phyloP scores from a whole-genome alignment of 2,888 invertebrate genomes.

The Ashinkailepas kermadecensis region DNA sequence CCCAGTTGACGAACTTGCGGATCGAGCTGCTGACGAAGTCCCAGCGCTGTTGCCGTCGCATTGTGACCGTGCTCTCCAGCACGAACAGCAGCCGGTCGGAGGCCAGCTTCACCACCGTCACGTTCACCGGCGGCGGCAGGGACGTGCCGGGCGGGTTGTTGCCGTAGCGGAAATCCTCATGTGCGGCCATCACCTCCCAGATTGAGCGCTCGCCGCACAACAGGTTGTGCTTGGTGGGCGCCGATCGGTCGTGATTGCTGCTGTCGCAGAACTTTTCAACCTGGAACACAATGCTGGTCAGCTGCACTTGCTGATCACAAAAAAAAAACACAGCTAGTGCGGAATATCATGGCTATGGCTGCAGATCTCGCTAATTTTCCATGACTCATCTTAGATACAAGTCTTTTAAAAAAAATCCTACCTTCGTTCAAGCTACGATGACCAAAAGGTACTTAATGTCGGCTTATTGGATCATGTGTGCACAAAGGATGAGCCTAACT shows the following conservation, averaged over 20 bases:
- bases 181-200: constrained; percentile 39
- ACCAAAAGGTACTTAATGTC: no score
- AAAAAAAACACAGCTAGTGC: no score
- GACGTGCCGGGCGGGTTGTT: constrained; percentile 11
- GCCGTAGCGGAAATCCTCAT: constrained; percentile 38
- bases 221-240: constrained; percentile 41
- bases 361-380: no score
- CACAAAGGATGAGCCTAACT: no score
- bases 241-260: constrained; percentile 42
- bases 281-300: constrained; percentile 33
- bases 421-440: no score
- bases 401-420: no score
- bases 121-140: background rate
- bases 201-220: constrained; percentile 40
- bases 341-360: no score
- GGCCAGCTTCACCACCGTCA: background rate
- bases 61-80: background rate
- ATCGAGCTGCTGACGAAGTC: constrained; percentile 52
- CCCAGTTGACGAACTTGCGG: constrained; percentile 52
- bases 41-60: constrained; percentile 48
- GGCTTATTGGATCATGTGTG: no score
- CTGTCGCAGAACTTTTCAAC: constrained; percentile 56
- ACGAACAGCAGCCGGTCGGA: constrained; percentile 1
- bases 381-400: no score
- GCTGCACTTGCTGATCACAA: no score